phyloP scores from a whole-genome alignment of 1,140 invertebrate species.

The Papilio glaucus region DNA sequence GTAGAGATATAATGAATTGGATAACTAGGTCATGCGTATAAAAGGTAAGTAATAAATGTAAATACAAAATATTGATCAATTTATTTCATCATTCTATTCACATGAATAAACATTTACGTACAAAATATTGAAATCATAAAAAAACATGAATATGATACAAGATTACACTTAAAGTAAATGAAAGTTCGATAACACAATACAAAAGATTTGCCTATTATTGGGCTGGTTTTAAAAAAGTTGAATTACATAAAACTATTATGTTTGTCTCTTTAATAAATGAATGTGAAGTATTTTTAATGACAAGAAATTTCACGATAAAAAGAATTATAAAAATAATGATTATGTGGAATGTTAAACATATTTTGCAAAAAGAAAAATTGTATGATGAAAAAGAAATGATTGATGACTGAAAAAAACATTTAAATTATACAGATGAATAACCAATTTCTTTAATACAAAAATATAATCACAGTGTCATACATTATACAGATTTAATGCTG shows the following conservation, averaged over 20 bases:
- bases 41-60: constrained; percentile 35
- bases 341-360: constrained; percentile 69
- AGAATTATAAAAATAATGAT: constrained; percentile 63
- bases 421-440: constrained; percentile 1
- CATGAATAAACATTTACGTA: constrained; percentile 67
- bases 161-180: constrained; percentile 68
- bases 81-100: constrained; percentile 75
- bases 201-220: constrained; percentile 27
- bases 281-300: constrained; percentile 28
- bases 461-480: constrained; percentile 17
- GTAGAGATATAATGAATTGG: background rate
- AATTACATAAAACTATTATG: constrained; percentile 24
- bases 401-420: background rate
- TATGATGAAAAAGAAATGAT: constrained; percentile 21
- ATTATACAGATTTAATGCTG: constrained; percentile 18
- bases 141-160: constrained; percentile 68
- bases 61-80: constrained; percentile 75
- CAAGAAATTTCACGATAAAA: constrained; percentile 41
- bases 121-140: constrained; percentile 62
- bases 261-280: constrained; percentile 41
- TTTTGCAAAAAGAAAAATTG: constrained; percentile 40
- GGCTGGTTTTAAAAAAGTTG: background rate
- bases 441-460: constrained; percentile 11
- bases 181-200: constrained; percentile 38
- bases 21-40: background rate